Conservation (phyloP, 2,113 vertebrate genomes). For the Corythornis vintsioides region DNA sequence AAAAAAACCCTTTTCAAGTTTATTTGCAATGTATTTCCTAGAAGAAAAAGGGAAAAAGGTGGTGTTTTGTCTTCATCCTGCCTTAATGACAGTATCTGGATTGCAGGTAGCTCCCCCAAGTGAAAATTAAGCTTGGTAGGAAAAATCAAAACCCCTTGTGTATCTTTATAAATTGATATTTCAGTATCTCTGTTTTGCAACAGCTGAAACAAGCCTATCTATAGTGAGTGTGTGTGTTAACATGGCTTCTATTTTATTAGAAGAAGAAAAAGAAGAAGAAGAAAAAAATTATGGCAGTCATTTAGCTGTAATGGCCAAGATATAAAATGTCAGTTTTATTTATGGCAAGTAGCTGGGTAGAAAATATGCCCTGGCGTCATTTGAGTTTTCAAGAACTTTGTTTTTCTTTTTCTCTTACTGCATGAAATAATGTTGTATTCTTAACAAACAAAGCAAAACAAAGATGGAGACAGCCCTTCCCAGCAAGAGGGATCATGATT, state of each 20-base stretch:
- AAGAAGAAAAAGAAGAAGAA: not conserved
- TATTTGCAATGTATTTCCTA: not conserved
- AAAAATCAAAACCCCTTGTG: not conserved
- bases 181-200: conserved; percentile 23
- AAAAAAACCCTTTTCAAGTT: not conserved
- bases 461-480: not conserved
- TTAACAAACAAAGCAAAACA: conserved; percentile 58
- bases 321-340: conserved; percentile 72
- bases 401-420: conserved; percentile 50
- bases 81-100: conserved; percentile 3
- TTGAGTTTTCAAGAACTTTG: conserved; percentile 65
- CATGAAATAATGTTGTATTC: conserved; percentile 60
- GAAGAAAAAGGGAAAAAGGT: not conserved
- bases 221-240: conserved; percentile 13
- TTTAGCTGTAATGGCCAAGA: conserved; percentile 57
- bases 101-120: conserved; percentile 15
- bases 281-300: conserved; percentile 23
- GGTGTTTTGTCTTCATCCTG: not conserved
- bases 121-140: not conserved
- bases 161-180: conserved; percentile 35
- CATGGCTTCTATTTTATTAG: conserved; percentile 33
- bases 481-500: not conserved
- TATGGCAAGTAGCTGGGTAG: conserved; percentile 69
- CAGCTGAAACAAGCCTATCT: conserved; percentile 8
- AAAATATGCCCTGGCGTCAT: conserved; percentile 66